Evolutionary conservation across 2,888 invertebrate species (phyloP), one percentile per base, ranked within the genome.

Genomic region (Gryllus longicercus): DNA sequence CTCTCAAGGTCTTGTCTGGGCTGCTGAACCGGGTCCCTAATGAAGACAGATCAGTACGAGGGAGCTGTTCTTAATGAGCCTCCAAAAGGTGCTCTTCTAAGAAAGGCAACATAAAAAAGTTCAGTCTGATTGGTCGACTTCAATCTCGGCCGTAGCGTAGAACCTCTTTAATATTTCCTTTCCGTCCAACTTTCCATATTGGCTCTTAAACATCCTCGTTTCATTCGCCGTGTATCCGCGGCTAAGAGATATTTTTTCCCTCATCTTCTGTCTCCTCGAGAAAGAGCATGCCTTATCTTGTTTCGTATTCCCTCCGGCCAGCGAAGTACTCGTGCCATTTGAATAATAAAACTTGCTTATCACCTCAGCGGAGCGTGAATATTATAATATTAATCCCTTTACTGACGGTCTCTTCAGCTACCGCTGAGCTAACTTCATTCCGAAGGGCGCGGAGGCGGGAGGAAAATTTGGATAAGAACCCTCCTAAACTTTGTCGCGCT

Each of bases 361-460:
- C 63, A 63, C 14, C 63, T 14, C n/a, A 18, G 63, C n/a, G 63
- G 63, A 18, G n/a, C 63, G 63, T 63, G 63, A 63, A 63, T 63
- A 63, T 63, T 63, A 63, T 63, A 63, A 63, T 63, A 63, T 63
- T 63, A 63, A 63, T 63, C 63, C n/a, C n/a, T n/a, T 63, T 63
- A 63, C 63, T 3, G 63, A 63, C 63, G 63, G 63, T 11, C 3
- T 5, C 63, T 14, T 18, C 63, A 18, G 14, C 16, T n/a, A 14
- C 16, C 14, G 63, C 16, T 4, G n/a, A 5, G n/a, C n/a, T 63
- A 63, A 63, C 63, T 63, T 63, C 63, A n/a, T 63, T 63, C n/a
- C n/a, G 14, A 63, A n/a, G 16, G 16, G 63, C 63, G 14, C n/a
- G 63, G 4, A 63, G 14, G 63, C 16, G 16, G n/a, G n/a, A 63